These are phyloP conservation scores for Gopherus flavomarginatus DNA, from an alignment of 2,113 vertebrate genomes.

Conservation along the genomic window DNA sequence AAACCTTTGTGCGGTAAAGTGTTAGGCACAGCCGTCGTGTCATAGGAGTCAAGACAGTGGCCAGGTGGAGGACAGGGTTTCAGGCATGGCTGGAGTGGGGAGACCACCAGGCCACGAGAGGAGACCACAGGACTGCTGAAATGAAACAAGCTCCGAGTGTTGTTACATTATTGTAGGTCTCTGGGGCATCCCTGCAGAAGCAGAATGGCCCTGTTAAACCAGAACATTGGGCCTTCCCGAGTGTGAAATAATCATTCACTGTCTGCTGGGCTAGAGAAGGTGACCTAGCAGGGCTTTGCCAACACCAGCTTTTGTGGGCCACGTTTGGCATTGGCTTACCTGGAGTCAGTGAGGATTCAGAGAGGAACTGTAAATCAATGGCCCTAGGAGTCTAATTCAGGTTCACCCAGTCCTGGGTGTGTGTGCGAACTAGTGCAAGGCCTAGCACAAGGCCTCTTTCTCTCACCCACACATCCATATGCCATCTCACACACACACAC, in stretches of 20 bases:
- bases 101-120: not conserved
- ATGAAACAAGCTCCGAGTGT: not conserved
- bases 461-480: too few relatives aligned
- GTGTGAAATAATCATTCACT: not conserved
- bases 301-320: not conserved
- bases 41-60: not conserved
- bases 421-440: not conserved
- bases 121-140: not conserved
- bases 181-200: not conserved
- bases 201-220: not conserved
- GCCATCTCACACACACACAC: not conserved
- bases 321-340: not conserved
- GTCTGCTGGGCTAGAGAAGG: not conserved
- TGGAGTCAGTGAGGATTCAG: not conserved
- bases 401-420: not conserved
- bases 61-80: not conserved
- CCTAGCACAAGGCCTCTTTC: not conserved
- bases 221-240: not conserved
- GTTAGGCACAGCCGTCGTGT: not conserved
- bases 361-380: not conserved
- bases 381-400: not conserved
- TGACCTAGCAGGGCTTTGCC: not conserved
- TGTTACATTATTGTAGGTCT: not conserved
- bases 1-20: not conserved
- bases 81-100: not conserved